Conservation (phyloP, 2,113 vertebrate species). For the Typhlomys cinereus region DNA sequence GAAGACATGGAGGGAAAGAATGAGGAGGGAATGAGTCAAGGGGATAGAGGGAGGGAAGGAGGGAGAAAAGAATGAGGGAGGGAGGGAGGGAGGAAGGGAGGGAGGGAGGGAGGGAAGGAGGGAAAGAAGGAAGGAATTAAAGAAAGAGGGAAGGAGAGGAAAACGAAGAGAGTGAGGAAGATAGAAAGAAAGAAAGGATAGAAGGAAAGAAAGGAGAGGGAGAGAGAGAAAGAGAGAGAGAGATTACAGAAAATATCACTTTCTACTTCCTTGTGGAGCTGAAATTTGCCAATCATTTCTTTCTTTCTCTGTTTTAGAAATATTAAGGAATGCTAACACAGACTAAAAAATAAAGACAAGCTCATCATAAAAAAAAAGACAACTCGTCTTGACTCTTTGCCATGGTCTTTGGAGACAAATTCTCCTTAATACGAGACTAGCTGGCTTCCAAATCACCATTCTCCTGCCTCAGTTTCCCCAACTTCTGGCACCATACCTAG, state of each 20-base stretch:
- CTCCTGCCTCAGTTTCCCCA: not conserved
- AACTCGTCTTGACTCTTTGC: not conserved
- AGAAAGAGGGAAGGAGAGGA: not conserved
- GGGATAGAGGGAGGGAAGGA: not conserved
- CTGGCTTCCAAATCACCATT: not conserved
- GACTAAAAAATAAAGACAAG: not conserved
- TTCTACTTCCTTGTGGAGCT: not conserved
- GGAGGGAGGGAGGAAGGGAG: not conserved
- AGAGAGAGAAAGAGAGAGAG: not conserved
- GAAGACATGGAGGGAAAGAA: rapidly evolving
- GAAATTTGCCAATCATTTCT: not conserved
- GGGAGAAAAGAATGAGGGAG: too few relatives aligned
- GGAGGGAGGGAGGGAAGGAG: not conserved
- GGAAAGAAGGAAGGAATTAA: not conserved
- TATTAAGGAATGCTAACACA: not conserved
- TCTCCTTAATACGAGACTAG: not conserved
- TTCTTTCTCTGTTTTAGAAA: not conserved
- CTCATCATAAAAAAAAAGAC: too few relatives aligned
- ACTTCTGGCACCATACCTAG: not conserved
- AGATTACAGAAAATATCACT: not conserved
- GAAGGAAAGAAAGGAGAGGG: too few relatives aligned
- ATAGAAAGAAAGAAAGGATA: not conserved
- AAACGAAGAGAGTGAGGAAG: too few relatives aligned
- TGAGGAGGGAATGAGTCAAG: too few relatives aligned
- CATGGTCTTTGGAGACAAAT: not conserved